Evolutionary conservation across 2,888 invertebrate species (phyloP).

Genomic region (Phortica magna): DNA sequence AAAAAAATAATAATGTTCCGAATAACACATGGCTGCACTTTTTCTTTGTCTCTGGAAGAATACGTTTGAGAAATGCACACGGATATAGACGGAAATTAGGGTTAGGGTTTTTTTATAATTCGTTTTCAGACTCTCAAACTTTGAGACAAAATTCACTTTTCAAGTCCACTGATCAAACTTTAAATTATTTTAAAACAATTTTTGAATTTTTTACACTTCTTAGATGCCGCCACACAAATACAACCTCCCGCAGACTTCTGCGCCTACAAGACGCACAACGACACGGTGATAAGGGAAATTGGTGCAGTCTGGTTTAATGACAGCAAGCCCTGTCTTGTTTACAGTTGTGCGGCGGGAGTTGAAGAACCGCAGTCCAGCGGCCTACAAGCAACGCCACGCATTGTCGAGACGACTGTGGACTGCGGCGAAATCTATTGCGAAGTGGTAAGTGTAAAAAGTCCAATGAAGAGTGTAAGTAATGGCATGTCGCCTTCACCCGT

Average conservation of each 20-base stretch:
- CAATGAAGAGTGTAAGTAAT: neutral
- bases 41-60: no score
- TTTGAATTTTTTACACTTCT: neutral
- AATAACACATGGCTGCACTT: no score
- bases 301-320: slow-evolving; percentile 74
- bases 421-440: slow-evolving; percentile 75
- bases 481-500: neutral
- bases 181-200: no score
- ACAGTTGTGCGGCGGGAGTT: slow-evolving; percentile 68
- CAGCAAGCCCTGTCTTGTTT: slow-evolving; percentile 68
- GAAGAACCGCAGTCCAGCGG: neutral
- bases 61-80: no score
- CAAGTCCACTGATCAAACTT: no score
- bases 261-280: slow-evolving; percentile 39
- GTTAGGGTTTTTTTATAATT: no score
- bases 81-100: no score
- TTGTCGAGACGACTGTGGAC: slow-evolving; percentile 63
- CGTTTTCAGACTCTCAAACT: no score
- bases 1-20: no score
- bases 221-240: slow-evolving; percentile 45
- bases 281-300: slow-evolving; percentile 58
- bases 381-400: slow-evolving; percentile 42
- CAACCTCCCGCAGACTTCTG: slow-evolving; percentile 39
- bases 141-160: no score
- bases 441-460: slow-evolving; percentile 63